Conservation (phyloP, 2,113 vertebrate species). For the Corynorhinus townsendii region DNA sequence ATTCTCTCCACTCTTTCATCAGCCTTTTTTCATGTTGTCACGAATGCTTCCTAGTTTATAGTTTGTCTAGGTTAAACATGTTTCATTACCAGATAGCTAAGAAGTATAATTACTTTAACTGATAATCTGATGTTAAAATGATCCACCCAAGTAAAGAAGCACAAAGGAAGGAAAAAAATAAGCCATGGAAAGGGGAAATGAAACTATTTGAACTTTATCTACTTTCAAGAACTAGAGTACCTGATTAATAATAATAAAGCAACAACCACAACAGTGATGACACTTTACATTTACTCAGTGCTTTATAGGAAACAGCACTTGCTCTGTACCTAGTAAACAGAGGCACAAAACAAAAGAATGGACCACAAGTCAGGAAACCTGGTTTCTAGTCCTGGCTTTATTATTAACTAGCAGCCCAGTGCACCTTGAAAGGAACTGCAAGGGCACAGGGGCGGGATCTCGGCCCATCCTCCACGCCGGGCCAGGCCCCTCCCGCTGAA, state of each 20-base stretch:
- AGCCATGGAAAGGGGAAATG: neutral
- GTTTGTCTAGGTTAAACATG: neutral
- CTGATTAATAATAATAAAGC: neutral
- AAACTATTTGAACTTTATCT: neutral
- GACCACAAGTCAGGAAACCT: neutral
- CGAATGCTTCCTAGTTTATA: neutral
- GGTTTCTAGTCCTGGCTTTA: neutral
- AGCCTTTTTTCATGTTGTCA: neutral
- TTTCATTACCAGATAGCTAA: slow-evolving; percentile 8
- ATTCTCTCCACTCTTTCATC: neutral
- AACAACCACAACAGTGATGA: neutral
- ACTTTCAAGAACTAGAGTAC: neutral
- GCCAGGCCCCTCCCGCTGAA: no score
- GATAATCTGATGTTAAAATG: neutral
- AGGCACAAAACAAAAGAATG: neutral
- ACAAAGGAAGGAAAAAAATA: neutral
- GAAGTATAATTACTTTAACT: neutral
- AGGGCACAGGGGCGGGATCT: no score
- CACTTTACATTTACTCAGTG: neutral
- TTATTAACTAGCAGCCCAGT: neutral
- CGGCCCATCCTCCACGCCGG: no score
- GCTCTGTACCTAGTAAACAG: neutral
- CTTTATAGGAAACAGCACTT: neutral
- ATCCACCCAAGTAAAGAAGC: neutral
- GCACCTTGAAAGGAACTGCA: no score